Percentiles rank a stretch among this genome's conserved stretches.
These are phyloP conservation scores for Steinernema khuongi DNA, from an alignment of 1,140 invertebrate species.

Conservation along the genomic window DNA sequence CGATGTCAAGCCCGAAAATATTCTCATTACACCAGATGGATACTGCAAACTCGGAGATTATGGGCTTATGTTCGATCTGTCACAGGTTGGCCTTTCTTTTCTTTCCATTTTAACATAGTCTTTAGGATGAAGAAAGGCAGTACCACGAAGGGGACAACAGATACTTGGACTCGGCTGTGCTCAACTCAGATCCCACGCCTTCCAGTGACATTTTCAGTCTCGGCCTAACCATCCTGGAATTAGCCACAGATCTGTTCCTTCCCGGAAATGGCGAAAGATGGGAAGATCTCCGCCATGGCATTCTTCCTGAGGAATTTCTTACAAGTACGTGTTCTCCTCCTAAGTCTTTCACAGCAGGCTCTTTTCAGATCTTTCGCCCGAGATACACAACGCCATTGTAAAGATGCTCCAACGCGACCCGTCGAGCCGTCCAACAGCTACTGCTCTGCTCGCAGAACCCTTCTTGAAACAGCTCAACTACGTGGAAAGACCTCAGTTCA, in stretches of 20 bases:
- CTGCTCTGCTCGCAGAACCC: constrained; percentile 60
- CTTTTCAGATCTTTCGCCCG: neutral
- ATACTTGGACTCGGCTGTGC: constrained; percentile 70
- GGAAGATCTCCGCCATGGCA: constrained; percentile 66
- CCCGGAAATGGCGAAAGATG: constrained; percentile 68
- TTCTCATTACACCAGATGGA: constrained; percentile 66
- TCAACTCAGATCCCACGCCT: constrained; percentile 67
- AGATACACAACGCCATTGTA: constrained; percentile 56
- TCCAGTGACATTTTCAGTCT: constrained; percentile 63
- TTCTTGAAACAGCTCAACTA: neutral
- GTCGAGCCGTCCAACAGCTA: constrained; percentile 62
- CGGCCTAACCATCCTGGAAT: constrained; percentile 63
- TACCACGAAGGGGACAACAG: constrained; percentile 75
- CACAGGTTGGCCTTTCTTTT: constrained; percentile 62
- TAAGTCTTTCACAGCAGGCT: neutral
- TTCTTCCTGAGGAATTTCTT: constrained; percentile 59
- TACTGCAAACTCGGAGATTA: constrained; percentile 72
- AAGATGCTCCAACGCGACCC: constrained; percentile 65
- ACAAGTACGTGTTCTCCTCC: constrained; percentile 57
- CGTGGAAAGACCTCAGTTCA: neutral
- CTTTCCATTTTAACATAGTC: constrained; percentile 10
- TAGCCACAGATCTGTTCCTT: constrained; percentile 69
- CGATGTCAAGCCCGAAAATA: constrained; percentile 75
- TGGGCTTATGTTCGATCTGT: constrained; percentile 68
- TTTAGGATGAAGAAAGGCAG: constrained; percentile 62